Percentiles rank a stretch among this genome's conserved stretches.
Evolutionary conservation across 2,888 invertebrate species (phyloP).

Genomic region (Stomorhina lunata): DNA sequence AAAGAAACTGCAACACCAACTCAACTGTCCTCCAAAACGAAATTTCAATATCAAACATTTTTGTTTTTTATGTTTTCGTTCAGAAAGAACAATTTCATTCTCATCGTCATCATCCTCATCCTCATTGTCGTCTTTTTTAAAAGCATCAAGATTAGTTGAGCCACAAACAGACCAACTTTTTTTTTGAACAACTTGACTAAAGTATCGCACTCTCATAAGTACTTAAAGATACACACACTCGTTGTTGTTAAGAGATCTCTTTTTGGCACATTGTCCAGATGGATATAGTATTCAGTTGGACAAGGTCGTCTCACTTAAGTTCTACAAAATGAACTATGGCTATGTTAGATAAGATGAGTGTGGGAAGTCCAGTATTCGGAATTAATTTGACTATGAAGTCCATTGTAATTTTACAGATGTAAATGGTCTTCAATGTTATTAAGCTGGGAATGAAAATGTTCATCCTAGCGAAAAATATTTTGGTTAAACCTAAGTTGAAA

Average conservation of each 20-base stretch:
- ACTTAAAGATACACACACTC: background rate
- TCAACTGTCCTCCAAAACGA: slow-evolving; percentile 7
- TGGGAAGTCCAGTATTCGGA: too few species aligned
- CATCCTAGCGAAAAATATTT: too few species aligned
- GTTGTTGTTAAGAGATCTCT: background rate
- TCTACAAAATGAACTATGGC: too few species aligned
- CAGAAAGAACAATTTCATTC: slow-evolving; percentile 40
- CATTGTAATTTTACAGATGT: too few species aligned
- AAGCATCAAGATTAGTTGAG: slow-evolving; percentile 61
- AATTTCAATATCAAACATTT: slow-evolving; percentile 58
- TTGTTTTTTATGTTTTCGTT: background rate
- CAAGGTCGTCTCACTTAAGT: slow-evolving; percentile 9
- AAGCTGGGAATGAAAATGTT: too few species aligned
- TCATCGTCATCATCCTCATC: slow-evolving; percentile 37
- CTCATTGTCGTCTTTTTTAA: slow-evolving; percentile 46
- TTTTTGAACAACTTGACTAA: slow-evolving; percentile 42
- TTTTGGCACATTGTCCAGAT: background rate
- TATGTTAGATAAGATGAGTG: too few species aligned
- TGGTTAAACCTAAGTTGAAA: too few species aligned
- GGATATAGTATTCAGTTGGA: background rate
- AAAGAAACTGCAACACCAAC: slow-evolving; percentile 24
- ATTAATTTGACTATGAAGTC: too few species aligned
- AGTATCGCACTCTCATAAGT: slow-evolving; percentile 25
- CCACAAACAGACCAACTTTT: slow-evolving; percentile 19
- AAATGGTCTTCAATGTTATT: too few species aligned